Base-by-base conservation (phyloP, 1,140 invertebrate species). In the Leptinotarsa texana region DNA sequence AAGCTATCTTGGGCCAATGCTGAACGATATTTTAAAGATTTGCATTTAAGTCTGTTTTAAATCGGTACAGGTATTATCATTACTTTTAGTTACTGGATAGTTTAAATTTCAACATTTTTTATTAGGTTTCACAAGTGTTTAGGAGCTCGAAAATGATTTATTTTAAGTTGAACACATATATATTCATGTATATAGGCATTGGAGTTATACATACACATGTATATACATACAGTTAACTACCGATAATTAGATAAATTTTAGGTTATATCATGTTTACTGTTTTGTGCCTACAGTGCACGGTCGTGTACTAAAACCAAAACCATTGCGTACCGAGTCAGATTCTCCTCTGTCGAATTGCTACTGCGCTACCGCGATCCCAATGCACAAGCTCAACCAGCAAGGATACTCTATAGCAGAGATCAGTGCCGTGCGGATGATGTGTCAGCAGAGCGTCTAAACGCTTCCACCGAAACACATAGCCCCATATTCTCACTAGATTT, bases 1-100 rank as follows among this genome's bases (percentile, higher is more conserved):
- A 74, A 77, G 74, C 77, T 79, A 72, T 72, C 76, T 80, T 73
- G 79, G 76, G 79, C 76, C 77, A 79, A 75, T 78, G 81, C 77
- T 78, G 80, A 75, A 75, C 74, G 66, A 69, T 62, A 21, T 74
- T 57, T 74, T 67, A 75, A 47, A 70, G 49, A 48, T 61, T 75
- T 75, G 48, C 57, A 75, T 70, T 75, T 72, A 70, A 65, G 17
- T 72, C 57, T n/a, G 47, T 69, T 75, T 76, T 74, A 73, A 73
- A 66, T 51, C 75, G 63, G 73, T 72, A 76, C 74, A 74, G 18
- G 8, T 74, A 68, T 74, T 42, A 67, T 76, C 74, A 78, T 75
- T 57, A 74, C 73, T 69, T 69, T 74, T 62, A 67, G 61, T 70
- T 72, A 33, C 69, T 72, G 67, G 8, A n/a, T 70, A n/a, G 11